phyloP scores from a whole-genome alignment of 2,113 vertebrate genomes.

The Megaleporinus macrocephalus region DNA sequence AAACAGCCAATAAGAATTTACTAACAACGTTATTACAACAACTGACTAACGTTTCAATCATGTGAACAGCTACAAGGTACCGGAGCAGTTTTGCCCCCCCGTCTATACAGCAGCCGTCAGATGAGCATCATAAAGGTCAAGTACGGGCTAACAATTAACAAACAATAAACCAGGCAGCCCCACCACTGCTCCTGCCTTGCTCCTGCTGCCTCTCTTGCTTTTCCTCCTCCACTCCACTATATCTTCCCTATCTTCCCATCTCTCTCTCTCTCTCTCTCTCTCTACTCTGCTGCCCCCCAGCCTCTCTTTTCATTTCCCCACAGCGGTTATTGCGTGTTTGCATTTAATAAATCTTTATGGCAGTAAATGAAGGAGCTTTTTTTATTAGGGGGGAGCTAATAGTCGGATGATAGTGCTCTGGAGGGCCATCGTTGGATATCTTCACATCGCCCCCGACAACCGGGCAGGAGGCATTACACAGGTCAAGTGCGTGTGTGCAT shows the following conservation, averaged over 20 bases:
- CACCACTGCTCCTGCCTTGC: background rate
- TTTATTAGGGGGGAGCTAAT: slow-evolving; percentile 77
- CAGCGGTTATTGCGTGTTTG: slow-evolving; percentile 62
- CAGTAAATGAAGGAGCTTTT: slow-evolving; percentile 74
- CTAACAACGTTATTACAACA: too few relatives aligned
- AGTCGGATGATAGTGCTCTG: slow-evolving; percentile 70
- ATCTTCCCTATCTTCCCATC: background rate
- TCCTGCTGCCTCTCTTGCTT: background rate
- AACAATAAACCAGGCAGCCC: background rate
- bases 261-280: background rate
- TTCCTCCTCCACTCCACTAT: background rate
- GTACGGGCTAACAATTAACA: background rate
- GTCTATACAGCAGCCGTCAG: too few relatives aligned
- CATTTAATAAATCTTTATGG: slow-evolving; percentile 78
- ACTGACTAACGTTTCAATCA: too few relatives aligned
- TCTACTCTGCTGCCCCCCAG: background rate
- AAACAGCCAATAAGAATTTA: too few relatives aligned
- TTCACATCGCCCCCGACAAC: slow-evolving; percentile 68
- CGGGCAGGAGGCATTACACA: slow-evolving; percentile 59
- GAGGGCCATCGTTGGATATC: slow-evolving; percentile 67
- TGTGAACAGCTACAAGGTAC: too few relatives aligned
- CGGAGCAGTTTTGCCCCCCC: too few relatives aligned
- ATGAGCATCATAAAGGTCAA: too few relatives aligned
- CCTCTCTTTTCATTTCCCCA: slow-evolving; percentile 58
- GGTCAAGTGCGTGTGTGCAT: slow-evolving; percentile 80